Conservation (phyloP, 2,888 invertebrate species). For the Lepidocyrtinus sp. region DNA sequence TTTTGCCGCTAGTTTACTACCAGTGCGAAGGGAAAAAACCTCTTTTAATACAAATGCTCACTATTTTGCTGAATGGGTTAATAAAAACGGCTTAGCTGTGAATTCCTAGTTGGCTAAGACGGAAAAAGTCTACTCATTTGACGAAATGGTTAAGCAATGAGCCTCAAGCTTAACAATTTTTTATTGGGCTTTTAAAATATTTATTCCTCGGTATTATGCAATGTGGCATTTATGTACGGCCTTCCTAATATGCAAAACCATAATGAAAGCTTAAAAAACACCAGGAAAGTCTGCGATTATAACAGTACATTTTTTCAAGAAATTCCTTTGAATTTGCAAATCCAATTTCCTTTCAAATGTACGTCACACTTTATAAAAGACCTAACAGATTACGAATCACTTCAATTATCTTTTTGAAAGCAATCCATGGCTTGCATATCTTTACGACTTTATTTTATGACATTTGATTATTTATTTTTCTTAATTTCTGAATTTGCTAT, state of each 20-base stretch:
- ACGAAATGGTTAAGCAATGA: not conserved
- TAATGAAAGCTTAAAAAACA: too few relatives aligned
- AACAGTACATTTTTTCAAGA: too few relatives aligned
- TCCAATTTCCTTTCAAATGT: too few relatives aligned
- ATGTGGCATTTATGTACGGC: not conserved
- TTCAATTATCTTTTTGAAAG: too few relatives aligned
- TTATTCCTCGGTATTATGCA: not conserved
- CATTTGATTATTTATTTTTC: too few relatives aligned
- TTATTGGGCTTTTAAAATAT: not conserved
- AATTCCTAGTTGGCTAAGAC: not conserved
- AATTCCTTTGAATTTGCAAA: too few relatives aligned
- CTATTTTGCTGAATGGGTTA: constrained; percentile 41
- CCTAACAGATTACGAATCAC: too few relatives aligned
- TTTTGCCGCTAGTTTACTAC: constrained; percentile 4
- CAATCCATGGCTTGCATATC: too few relatives aligned
- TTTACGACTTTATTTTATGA: too few relatives aligned
- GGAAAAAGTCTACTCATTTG: constrained; percentile 8
- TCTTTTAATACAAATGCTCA: constrained; percentile 15
- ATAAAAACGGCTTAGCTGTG: constrained; percentile 35
- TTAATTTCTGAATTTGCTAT: too few relatives aligned
- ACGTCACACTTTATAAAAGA: too few relatives aligned
- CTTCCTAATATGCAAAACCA: not conserved
- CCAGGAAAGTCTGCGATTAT: too few relatives aligned
- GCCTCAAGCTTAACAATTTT: not conserved
- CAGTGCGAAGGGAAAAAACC: not conserved